These are phyloP conservation scores for Corythoichthys haematopterus DNA, from an alignment of 2,113 vertebrate species.

Conservation along the genomic window DNA sequence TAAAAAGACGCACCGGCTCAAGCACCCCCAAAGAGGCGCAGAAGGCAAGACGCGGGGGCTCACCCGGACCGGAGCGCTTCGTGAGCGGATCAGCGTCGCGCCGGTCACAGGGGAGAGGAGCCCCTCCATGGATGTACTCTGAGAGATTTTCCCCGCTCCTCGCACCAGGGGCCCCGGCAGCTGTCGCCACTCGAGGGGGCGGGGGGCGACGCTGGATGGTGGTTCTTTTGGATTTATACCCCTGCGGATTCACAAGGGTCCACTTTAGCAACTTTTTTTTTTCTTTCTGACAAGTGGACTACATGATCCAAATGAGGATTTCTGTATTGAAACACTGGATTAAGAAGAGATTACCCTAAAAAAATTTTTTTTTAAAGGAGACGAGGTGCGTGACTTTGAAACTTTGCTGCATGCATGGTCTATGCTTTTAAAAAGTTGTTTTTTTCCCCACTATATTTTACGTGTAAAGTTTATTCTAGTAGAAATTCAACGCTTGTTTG, in stretches of 20 bases:
- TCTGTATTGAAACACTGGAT: conserved; percentile 34
- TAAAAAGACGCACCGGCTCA: background rate
- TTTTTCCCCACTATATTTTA: background rate
- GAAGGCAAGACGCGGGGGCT: background rate
- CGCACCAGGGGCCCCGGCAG: conserved; percentile 32
- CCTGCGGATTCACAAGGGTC: conserved; percentile 19
- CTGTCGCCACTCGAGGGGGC: conserved; percentile 37
- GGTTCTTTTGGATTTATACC: conserved; percentile 64
- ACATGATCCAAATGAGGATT: conserved; percentile 54
- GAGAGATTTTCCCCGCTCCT: background rate
- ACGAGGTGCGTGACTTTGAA: conserved; percentile 40
- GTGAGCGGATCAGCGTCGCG: background rate
- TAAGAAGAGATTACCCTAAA: conserved; percentile 30
- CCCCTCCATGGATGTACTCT: conserved; percentile 5
- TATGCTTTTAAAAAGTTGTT: background rate
- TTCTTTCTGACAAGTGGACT: background rate
- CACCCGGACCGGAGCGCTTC: background rate
- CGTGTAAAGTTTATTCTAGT: background rate
- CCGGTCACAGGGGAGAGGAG: background rate
- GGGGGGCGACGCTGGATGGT: background rate
- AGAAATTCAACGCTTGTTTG: background rate
- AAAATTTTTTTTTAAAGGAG: background rate
- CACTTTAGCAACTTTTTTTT: conserved; percentile 1
- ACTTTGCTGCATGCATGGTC: conserved; percentile 33
- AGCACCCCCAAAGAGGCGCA: background rate